These are phyloP conservation scores for Piprites chloris DNA, from an alignment of 2,113 vertebrate species.

Conservation along the genomic window DNA sequence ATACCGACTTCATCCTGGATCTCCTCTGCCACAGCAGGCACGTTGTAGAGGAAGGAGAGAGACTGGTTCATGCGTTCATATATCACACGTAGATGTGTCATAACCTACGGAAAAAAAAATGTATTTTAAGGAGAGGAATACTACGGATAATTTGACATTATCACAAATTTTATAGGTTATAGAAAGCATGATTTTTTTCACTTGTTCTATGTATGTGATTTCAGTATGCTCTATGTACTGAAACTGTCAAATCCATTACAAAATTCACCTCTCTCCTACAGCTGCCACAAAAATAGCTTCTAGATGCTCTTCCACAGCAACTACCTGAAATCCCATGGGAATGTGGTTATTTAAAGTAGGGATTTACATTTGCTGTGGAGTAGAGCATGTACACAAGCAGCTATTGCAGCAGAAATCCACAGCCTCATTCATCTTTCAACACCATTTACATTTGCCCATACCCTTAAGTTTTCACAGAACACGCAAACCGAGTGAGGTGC, in stretches of 20 bases:
- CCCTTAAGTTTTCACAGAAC: background rate
- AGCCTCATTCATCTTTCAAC: background rate
- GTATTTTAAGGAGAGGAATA: background rate
- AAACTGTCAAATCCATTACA: background rate
- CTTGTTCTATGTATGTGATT: background rate
- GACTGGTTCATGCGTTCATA: constrained; percentile 99
- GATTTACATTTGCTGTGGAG: background rate
- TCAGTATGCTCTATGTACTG: background rate
- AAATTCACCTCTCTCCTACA: background rate
- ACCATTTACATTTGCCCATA: background rate
- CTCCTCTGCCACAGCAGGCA: constrained; percentile 90
- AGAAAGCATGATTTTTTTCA: background rate
- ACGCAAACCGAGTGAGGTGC: background rate
- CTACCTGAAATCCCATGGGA: background rate
- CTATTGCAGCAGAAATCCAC: background rate
- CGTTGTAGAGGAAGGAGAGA: constrained; percentile 94
- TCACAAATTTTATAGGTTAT: background rate
- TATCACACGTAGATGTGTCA: constrained; percentile 97
- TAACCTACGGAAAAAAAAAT: constrained; percentile 77
- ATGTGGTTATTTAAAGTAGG: background rate
- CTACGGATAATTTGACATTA: background rate
- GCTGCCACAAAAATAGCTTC: background rate
- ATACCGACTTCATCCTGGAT: constrained; percentile 98
- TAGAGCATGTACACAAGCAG: background rate
- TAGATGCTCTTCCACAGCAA: background rate